phyloP scores from a whole-genome alignment of 2,888 invertebrate genomes.

The Horisme vitalbata region DNA sequence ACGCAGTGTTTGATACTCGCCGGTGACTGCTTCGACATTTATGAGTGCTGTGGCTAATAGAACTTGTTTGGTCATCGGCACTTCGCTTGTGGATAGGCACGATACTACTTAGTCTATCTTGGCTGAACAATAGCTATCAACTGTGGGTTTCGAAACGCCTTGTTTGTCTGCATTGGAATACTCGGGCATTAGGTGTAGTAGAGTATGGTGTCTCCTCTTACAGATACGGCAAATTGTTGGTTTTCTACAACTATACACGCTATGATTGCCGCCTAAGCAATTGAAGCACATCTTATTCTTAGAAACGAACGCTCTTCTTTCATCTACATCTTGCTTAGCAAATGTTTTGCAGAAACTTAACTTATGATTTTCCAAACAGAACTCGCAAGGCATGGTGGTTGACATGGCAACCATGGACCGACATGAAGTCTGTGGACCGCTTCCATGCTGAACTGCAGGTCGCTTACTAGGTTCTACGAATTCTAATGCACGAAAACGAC shows the following conservation, averaged over 20 bases:
- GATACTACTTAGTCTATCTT: too few relatives aligned
- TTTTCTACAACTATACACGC: neutral
- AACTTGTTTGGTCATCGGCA: neutral
- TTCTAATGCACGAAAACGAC: neutral
- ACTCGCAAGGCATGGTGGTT: neutral
- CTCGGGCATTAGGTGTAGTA: neutral
- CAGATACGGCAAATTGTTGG: neutral
- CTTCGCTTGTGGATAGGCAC: neutral
- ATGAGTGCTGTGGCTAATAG: neutral
- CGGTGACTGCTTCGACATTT: neutral
- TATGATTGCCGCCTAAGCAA: neutral
- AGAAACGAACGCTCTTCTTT: neutral
- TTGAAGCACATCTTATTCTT: constrained; percentile 2
- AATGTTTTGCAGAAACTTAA: neutral
- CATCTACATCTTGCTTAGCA: neutral
- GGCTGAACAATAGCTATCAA: too few relatives aligned
- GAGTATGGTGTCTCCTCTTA: neutral
- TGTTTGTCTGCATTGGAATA: neutral
- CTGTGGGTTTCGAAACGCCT: neutral
- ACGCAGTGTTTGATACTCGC: neutral
- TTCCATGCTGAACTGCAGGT: neutral
- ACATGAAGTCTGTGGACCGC: too few relatives aligned
- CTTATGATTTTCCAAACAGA: neutral
- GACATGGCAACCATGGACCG: too few relatives aligned
- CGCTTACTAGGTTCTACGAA: neutral